These are phyloP conservation scores for Spodoptera littoralis DNA, from an alignment of 2,888 invertebrate genomes.

Conservation along the genomic window DNA sequence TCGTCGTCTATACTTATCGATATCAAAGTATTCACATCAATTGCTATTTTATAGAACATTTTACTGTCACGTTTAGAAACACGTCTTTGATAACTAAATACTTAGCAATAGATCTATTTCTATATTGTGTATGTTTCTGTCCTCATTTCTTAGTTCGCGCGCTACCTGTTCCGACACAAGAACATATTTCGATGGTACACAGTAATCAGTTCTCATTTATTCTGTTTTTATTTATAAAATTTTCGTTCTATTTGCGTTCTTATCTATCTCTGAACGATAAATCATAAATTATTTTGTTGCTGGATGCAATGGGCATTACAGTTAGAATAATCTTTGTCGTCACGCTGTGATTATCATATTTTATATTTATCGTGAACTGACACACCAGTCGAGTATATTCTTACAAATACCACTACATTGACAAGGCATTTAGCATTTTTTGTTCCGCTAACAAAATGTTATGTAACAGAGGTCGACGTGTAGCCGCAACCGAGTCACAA, in stretches of 20 bases:
- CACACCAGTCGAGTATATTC: conserved; percentile 37
- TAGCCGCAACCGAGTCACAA: conserved; percentile 82
- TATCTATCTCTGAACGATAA: conserved; percentile 35
- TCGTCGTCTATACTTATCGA: conserved; percentile 7
- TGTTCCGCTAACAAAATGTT: conserved; percentile 51
- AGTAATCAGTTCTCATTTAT: conserved; percentile 34
- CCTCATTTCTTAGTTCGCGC: conserved; percentile 46
- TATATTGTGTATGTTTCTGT: conserved; percentile 32
- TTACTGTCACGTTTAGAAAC: conserved; percentile 14
- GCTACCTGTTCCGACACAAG: conserved; percentile 39
- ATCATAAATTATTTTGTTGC: conserved; percentile 36
- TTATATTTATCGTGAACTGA: conserved; percentile 29
- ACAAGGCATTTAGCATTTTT: conserved; percentile 38
- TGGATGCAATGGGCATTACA: conserved; percentile 28
- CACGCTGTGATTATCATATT: conserved; percentile 47
- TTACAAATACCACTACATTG: conserved; percentile 29
- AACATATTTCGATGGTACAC: conserved; percentile 45
- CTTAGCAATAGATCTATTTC: conserved; percentile 25
- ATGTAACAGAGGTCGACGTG: conserved; percentile 59
- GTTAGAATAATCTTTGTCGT: conserved; percentile 32
- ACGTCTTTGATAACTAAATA: conserved; percentile 11
- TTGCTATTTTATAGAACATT: conserved; percentile 38
- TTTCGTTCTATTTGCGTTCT: conserved; percentile 32
- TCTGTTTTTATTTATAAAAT: conserved; percentile 32
- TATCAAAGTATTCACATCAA: conserved; percentile 28